Evolutionary conservation across 1,140 invertebrate species (phyloP), one percentile per base, ranked within the genome.

Genomic region (Drosophila sp.): DNA sequence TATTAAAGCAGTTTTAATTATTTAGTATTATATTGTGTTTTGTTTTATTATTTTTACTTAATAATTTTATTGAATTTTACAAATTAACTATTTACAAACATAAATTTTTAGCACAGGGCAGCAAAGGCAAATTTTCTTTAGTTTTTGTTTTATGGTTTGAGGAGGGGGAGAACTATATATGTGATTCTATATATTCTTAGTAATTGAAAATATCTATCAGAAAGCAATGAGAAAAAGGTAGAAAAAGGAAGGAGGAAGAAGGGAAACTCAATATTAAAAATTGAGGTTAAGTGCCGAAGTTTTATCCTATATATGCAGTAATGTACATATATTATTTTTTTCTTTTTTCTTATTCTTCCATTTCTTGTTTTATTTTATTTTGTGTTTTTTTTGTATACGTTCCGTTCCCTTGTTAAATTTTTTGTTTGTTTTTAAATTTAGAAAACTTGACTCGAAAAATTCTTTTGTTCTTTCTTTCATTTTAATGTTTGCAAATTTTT

Each of bases 401-500:
- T 80, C 80, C 80, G 69, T 83, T 83, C 50, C 25, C 60, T 76
- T 32, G 64, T 61, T 57, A 57, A 62, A 47, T 77, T 67, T 73
- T 58, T 63, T 47, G 50, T 54, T 35, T 54, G 27, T 58, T 70
- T 72, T 84, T 78, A 50, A 68, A 67, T 85, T 79, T 90, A 90
- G 84, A 90, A 90, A 89, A 89, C 81, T 71, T 80, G 66, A 80
- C 66, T 89, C 85, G 77, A 89, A 87, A 87, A 84, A 90, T 87
- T 83, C 76, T 71, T 84, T 76, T 77, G 33, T 67, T 56, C 33
- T 66, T 79, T 75, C 70, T 75, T 73, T 70, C 73, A 44, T 70
- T 70, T 38, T 79, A 23, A 70, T 71, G 76, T 67, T 76, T 80
- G 66, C 78, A 75, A 79, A 77, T 80, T 75, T 80, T 80, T 80